Conservation (phyloP, 2,888 invertebrate genomes). For the Homarus gammarus region DNA sequence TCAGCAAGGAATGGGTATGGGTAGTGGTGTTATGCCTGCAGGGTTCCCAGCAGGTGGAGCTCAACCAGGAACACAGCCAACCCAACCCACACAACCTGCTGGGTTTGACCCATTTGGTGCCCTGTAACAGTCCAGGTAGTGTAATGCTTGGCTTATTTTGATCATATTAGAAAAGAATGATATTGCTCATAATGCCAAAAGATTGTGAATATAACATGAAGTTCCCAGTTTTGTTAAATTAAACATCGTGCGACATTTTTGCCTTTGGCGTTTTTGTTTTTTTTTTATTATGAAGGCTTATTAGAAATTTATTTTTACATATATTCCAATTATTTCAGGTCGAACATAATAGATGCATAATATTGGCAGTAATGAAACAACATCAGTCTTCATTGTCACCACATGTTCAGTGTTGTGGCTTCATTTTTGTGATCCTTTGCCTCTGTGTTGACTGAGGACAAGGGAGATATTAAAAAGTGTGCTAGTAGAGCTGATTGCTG, state of each 20-base stretch:
- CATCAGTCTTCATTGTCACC: conserved; percentile 41
- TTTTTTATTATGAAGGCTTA: too few relatives aligned
- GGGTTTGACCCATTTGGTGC: conserved; percentile 73
- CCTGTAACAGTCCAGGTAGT: conserved; percentile 67
- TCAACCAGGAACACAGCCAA: conserved; percentile 50
- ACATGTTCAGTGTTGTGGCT: conserved; percentile 62
- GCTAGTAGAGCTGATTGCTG: conserved; percentile 62
- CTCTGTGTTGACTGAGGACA: conserved; percentile 31
- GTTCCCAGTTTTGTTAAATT: too few relatives aligned
- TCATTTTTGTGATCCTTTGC: conserved; percentile 54
- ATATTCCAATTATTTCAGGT: conserved; percentile 32
- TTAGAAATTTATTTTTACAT: too few relatives aligned
- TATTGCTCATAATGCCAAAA: too few relatives aligned
- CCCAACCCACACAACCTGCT: conserved; percentile 53
- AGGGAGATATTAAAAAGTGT: conserved; percentile 41
- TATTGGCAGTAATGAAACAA: conserved; percentile 52
- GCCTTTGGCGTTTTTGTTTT: too few relatives aligned
- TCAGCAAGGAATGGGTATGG: conserved; percentile 61
- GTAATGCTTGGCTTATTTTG: neutral
- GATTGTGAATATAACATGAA: too few relatives aligned
- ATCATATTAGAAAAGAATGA: too few relatives aligned
- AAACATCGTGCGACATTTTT: too few relatives aligned
- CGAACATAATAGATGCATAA: conserved; percentile 56
- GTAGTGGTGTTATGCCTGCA: conserved; percentile 40
- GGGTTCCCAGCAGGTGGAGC: conserved; percentile 46